phyloP scores from a whole-genome alignment of 2,113 vertebrate species.

The Cettia cetti region DNA sequence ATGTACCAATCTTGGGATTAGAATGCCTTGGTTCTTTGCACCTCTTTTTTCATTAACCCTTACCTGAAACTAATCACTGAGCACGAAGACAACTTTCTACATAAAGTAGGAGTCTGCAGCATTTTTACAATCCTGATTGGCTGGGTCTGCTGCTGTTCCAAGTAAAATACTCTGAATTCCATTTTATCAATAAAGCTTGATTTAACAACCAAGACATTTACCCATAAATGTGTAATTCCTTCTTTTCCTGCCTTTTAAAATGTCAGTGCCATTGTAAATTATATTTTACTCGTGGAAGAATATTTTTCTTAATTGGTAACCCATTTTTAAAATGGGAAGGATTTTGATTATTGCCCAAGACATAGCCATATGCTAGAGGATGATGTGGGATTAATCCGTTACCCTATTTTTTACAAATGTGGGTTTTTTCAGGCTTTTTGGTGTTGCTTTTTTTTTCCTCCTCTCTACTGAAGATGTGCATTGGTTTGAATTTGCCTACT shows the following conservation, averaged over 20 bases:
- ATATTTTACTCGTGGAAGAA: conserved; percentile 69
- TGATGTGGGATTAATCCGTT: conserved; percentile 55
- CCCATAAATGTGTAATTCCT: conserved; percentile 79
- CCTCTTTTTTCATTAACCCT: conserved; percentile 70
- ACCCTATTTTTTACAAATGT: conserved; percentile 58
- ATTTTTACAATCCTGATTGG: conserved; percentile 75
- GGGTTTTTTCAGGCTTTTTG: conserved; percentile 63
- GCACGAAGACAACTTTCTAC: conserved; percentile 70
- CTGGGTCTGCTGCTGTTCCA: conserved; percentile 83
- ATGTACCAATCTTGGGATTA: conserved; percentile 41
- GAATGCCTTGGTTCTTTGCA: conserved; percentile 70
- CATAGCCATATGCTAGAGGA: conserved; percentile 57
- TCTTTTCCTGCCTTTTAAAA: conserved; percentile 67
- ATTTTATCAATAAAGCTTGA: conserved; percentile 88
- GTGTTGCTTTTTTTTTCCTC: neutral
- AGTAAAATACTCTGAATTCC: conserved; percentile 79
- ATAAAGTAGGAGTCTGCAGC: conserved; percentile 68
- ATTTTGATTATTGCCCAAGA: conserved; percentile 62
- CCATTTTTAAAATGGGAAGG: conserved; percentile 71
- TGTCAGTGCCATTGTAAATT: conserved; percentile 70
- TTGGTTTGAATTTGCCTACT: conserved; percentile 74
- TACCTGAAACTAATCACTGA: conserved; percentile 66
- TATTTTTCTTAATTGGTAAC: conserved; percentile 72
- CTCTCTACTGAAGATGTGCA: conserved; percentile 57
- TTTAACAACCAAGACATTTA: conserved; percentile 80